A percentile compares a stretch with the other conserved stretches of the same genome.
phyloP scores from a whole-genome alignment of 2,797 vertebrate genomes.

The Ctenopoma multispine region DNA sequence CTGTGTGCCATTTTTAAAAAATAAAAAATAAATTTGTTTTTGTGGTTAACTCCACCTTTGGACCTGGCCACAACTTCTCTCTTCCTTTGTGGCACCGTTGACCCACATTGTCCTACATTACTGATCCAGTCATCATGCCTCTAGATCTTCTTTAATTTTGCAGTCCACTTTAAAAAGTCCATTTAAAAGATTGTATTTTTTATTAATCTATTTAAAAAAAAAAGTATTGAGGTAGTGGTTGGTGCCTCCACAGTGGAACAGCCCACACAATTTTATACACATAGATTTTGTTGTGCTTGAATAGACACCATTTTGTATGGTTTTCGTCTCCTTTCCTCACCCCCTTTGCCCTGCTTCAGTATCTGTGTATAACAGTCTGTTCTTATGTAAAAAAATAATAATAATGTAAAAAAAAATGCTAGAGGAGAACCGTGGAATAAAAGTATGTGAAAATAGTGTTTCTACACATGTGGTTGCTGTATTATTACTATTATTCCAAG shows the following conservation, averaged over 20 bases:
- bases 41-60: conserved; percentile 80
- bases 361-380: conserved; percentile 99
- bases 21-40: conserved; percentile 2
- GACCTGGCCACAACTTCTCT: conserved; percentile 79
- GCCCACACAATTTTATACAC: conserved; percentile 96
- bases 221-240: conserved; percentile 86
- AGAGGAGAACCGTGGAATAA: conserved; percentile 99
- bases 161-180: conserved; percentile 92
- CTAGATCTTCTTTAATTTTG: conserved; percentile 88
- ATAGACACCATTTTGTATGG: conserved; percentile 98
- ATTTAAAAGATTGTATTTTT: conserved; percentile 99
- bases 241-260: conserved; percentile 85
- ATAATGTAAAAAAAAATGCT: conserved; percentile 89
- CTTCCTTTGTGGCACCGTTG: conserved; percentile 82
- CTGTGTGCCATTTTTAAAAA: conserved; percentile 90
- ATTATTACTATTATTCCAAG: conserved; percentile 12
- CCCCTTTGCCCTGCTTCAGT: conserved; percentile 81
- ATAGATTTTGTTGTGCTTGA: conserved; percentile 97
- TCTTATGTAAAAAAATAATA: conserved; percentile 96
- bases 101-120: conserved; percentile 80
- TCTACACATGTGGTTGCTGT: conserved; percentile 83
- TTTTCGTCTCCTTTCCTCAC: conserved; percentile 74
- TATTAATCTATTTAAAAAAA: conserved; percentile 92
- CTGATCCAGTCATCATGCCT: conserved; percentile 89
- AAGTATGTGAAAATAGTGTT: conserved; percentile 98